Base-by-base conservation (phyloP, 2,888 invertebrate species). In the Bellardia pandia region DNA sequence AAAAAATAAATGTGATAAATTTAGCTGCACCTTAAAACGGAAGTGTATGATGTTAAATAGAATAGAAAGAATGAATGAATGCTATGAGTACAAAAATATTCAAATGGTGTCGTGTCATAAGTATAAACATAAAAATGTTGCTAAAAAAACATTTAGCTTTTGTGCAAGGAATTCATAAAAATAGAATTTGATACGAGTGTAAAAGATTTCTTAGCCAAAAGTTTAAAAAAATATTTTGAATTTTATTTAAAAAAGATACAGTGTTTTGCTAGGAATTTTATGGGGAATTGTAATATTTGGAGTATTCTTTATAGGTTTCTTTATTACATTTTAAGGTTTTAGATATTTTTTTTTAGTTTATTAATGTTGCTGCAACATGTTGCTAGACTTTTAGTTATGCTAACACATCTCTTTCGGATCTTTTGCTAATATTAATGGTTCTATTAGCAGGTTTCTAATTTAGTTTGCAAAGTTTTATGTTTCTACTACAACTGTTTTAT, bases 51-150 rank as follows among this genome's bases (percentile, higher is more conserved):
- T 71, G 37, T 14, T 11, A 53, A 37, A 56, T 33, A 51, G 56
- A 72, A 64, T 33, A 72, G 40, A 62, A 72, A 30, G 33, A 16
- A 9, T 45, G 45, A 13, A 45, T 45, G 45, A 9, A 42, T 2
- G n/a, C 37, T 8, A 37, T 40, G 8, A 33, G 40, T 45, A 62
- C 30, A 53, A 66, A 53, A 60, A 37, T 23, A 78, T 75, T 66
- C n/a, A 42, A 85, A 85, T 68, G 51, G 78, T 85, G 79, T 75
- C 74, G 75, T 56, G 30, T n/a, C n/a, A n/a, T n/a, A n/a, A 68
- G 16, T 37, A 37, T 37, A 72, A 51, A 23, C 30, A 85, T 42
- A 42, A 62, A 74, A 82, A 56, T 7, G 8, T 45, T 45, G 45
- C 11, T 13, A 45, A 45, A 11, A 45, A 83, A 56, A 60, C 56